Conservation (phyloP, 1,140 invertebrate genomes). For the Megathymus violae region DNA sequence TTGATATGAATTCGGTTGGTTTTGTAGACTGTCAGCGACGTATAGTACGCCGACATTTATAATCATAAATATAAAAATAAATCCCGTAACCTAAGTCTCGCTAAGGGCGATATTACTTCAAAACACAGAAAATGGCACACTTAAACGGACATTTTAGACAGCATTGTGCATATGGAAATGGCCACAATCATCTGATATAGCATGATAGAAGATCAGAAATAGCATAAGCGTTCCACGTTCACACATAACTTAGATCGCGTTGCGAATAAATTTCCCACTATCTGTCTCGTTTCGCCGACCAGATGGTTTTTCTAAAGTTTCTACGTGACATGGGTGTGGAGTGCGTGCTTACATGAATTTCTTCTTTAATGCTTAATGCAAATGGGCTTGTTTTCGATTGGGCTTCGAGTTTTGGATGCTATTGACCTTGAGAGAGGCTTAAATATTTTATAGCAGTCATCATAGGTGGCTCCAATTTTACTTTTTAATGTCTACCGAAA, state of each 20-base stretch:
- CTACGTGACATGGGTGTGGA: conserved; percentile 40
- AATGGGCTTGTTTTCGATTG: conserved; percentile 18
- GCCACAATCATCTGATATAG: conserved; percentile 27
- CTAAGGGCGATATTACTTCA: not conserved
- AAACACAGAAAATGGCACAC: not conserved
- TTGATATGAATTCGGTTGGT: no score
- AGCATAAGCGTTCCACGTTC: conserved; percentile 37
- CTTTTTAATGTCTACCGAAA: no score
- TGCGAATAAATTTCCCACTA: conserved; percentile 45
- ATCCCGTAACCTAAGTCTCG: not conserved
- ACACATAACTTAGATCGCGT: conserved; percentile 42
- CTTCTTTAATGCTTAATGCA: conserved; percentile 4
- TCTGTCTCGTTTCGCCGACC: conserved; percentile 37
- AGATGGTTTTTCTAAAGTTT: conserved; percentile 41
- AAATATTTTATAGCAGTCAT: not conserved
- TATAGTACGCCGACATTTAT: no score
- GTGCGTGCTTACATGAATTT: conserved; percentile 1
- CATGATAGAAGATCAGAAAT: conserved; percentile 21
- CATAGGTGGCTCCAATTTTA: no score
- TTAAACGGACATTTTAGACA: conserved; percentile 23
- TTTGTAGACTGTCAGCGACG: no score
- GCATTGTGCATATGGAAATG: conserved; percentile 28
- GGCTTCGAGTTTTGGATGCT: not conserved
- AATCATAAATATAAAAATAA: not conserved
- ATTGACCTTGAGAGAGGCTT: not conserved